Conservation (phyloP, 1,140 invertebrate species). For the Cydia pomonella region DNA sequence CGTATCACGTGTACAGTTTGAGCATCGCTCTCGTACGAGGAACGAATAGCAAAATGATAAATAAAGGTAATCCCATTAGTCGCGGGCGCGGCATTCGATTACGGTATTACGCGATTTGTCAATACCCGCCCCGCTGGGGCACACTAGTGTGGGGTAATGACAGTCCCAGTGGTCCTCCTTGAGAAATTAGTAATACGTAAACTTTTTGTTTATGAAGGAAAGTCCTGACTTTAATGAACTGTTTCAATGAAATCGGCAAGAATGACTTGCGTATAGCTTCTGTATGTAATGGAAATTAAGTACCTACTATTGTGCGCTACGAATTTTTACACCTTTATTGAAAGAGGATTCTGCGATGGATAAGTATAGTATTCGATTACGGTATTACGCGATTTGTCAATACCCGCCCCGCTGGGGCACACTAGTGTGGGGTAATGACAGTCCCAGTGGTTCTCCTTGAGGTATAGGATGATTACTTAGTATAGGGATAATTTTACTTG, state of each 20-base stretch:
- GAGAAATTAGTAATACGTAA: not conserved
- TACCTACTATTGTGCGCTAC: no score
- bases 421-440: no score
- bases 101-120: conserved; percentile 42
- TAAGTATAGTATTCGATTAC: no score
- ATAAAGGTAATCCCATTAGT: conserved; percentile 67
- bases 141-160: not conserved
- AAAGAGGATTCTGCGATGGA: no score
- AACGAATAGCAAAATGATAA: conserved; percentile 69
- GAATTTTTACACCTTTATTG: no score
- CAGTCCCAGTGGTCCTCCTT: not conserved
- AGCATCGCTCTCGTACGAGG: conserved; percentile 52
- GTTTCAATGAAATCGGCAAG: no score
- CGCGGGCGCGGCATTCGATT: conserved; percentile 55
- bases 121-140: conserved; percentile 35
- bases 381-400: conserved; percentile 40
- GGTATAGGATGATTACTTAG: no score
- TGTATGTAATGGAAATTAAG: no score
- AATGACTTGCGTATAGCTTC: no score
- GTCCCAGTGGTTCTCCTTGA: not conserved
- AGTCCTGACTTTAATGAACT: no score
- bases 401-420: conserved; percentile 31
- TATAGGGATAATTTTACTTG: no score
- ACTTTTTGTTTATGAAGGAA: no score
- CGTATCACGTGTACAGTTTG: conserved; percentile 42